Evolutionary conservation across 2,113 vertebrate species (phyloP), one percentile per base, ranked within the genome.

Genomic region (Nesogale talazaci): DNA sequence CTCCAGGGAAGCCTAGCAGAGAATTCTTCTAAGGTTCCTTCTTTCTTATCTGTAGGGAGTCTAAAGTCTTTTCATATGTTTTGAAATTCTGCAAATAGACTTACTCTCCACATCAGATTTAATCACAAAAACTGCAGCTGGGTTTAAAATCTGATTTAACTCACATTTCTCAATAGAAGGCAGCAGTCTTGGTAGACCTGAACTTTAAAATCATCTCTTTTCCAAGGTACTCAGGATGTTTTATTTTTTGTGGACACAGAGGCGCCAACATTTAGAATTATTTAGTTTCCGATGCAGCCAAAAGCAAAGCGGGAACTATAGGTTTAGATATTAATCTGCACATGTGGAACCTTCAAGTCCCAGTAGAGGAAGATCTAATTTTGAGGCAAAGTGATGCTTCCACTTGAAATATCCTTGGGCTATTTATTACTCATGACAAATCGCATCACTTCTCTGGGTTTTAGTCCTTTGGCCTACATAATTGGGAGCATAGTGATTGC

Each of bases 1-100:
- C 75, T 67, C 40, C 1, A 52, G 38, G 89, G 89, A 83, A 27
- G 38, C 83, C 82, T 42, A 65, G 46, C 29, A 83, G 75, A 94
- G 94, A 86, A 90, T 91, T 91, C 76, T 83, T 93, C 82, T 88
- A 65, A 70, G 34, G 2, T 52, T 91, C 69, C 36, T 77, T 92
- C 63, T 63, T 78, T 16, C 79, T n/a, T 85, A 61, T 90, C 95
- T 94, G 57, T 70, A 82, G 92, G 70, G 89, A 89, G 23, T 72
- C 75, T 67, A 22, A 88, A 94, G 63, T 91, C 59, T 75, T 91
- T 85, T 57, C 78, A 61, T 72, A 27, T 83, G 67, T 85, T 94
- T 92, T 76, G 65, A 86, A 92, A 42, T 46, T 86, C 72, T 94
- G 59, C 83, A 94, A 52, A 89, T 23, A 83, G 77, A 70, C 84